A percentile compares a stretch with the other conserved stretches of the same genome.
These are phyloP conservation scores for Xiphydria camelus DNA, from an alignment of 2,888 invertebrate species.

Conservation along the genomic window DNA sequence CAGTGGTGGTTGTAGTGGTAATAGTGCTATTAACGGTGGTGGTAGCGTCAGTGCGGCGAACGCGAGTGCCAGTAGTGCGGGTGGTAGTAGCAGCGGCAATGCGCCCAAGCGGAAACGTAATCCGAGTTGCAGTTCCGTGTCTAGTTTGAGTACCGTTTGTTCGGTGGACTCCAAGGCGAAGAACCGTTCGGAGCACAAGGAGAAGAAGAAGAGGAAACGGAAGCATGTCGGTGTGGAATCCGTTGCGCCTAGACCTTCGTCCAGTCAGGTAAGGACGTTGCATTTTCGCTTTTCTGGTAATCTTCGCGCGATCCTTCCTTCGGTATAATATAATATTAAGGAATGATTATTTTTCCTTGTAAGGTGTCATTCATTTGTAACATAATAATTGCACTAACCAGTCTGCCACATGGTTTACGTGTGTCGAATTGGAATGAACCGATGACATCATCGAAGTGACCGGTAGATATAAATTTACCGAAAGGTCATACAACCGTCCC, in stretches of 20 bases:
- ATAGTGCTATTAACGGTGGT: slow-evolving; percentile 17
- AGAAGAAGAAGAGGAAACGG: slow-evolving; percentile 48
- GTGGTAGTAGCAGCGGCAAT: slow-evolving; percentile 26
- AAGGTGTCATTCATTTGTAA: no score
- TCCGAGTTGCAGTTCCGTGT: slow-evolving; percentile 42
- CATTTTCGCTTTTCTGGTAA: background rate
- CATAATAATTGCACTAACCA: no score
- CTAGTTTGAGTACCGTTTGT: slow-evolving; percentile 49
- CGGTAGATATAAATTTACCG: no score
- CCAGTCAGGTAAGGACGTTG: slow-evolving; percentile 43
- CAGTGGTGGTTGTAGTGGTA: slow-evolving; percentile 19
- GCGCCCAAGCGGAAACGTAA: slow-evolving; percentile 49
- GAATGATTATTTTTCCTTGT: no score
- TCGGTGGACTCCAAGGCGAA: slow-evolving; percentile 47
- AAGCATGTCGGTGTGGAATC: slow-evolving; percentile 41
- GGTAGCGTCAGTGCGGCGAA: slow-evolving; percentile 27
- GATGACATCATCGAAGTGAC: no score
- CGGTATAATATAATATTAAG: no score
- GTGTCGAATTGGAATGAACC: no score
- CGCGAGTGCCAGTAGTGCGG: slow-evolving; percentile 25
- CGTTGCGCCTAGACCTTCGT: slow-evolving; percentile 39
- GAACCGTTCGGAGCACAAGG: slow-evolving; percentile 42
- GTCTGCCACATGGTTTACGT: no score
- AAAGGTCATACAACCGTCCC: no score
- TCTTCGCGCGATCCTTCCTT: no score